Evolutionary conservation across 1,140 invertebrate species (phyloP).

Genomic region (Vanessa tameamea): DNA sequence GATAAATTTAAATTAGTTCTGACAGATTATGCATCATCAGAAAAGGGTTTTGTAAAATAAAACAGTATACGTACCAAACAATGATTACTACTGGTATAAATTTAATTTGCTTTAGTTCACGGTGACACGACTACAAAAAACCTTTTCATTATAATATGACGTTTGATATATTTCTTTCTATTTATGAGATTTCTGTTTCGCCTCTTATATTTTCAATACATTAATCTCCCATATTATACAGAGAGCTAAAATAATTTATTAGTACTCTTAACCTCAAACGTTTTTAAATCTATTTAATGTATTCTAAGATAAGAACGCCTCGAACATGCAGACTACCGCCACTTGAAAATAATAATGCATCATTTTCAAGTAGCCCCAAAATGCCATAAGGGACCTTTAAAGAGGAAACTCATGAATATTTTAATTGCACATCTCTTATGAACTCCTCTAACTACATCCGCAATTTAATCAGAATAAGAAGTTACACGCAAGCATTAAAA

Average conservation of each 20-base stretch:
- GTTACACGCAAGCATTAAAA: slow-evolving; percentile 40
- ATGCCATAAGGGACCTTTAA: slow-evolving; percentile 53
- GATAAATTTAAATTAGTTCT: no score
- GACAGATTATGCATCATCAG: no score
- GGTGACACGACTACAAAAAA: no score
- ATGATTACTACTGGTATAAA: no score
- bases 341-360: slow-evolving; percentile 65
- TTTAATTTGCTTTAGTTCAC: no score
- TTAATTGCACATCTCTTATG: slow-evolving; percentile 57
- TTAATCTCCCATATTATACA: not conserved
- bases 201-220: not conserved
- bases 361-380: slow-evolving; percentile 53
- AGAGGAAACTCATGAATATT: slow-evolving; percentile 62
- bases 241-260: not conserved
- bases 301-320: slow-evolving; percentile 52
- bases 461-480: slow-evolving; percentile 39
- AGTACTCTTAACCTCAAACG: not conserved
- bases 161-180: no score
- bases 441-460: slow-evolving; percentile 44
- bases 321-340: slow-evolving; percentile 45
- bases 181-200: no score
- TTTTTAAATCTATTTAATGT: slow-evolving; percentile 25
- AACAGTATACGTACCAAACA: no score
- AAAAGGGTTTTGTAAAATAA: no score
- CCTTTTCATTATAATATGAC: no score